Base-by-base conservation (phyloP, 2,113 vertebrate species). In the Nansenia antarctica region DNA sequence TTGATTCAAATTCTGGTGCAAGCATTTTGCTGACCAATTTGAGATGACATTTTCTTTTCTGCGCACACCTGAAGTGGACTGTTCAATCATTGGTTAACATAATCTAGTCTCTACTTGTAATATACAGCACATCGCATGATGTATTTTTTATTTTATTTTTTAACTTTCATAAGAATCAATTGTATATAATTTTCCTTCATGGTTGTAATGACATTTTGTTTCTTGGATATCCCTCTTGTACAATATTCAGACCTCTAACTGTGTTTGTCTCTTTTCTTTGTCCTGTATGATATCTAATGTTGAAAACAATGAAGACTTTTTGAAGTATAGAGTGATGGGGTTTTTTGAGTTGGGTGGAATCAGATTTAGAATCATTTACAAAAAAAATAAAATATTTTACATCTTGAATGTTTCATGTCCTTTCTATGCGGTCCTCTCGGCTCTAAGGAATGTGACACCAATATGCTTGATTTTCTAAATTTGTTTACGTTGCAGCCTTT, bases 341-440 rank as follows among this genome's bases (percentile, higher is more conserved):
- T 69, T 92, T 95, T 95, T 95, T 94, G 93, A 93, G 91, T 94
- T 95, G 97, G n/a, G 95, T 96, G 94, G 92, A 97, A 93, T 92
- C 94, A 96, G 94, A 97, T 97, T 98, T 98, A 96, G 95, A 94
- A 95, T 93, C 94, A 98, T 98, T 98, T 99, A 97, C 96, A 97
- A 95, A 96, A 96, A 98, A 97, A 97, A 96, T 96, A 97, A 93
- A 99, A 95, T 96, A 98, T 98, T 98, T 99, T 96, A 98, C 95
- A 95, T 86, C 86, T 83, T 88, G 72, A 80, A 47, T 68, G 30
- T 62, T 24, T 35, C 6, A 26, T 57, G 49, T 34, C 15, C 26
- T 49, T 42, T 18, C 30, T 27, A 8, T 22, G 11, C 12, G 3
- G 47, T 52, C 3, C 9, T 55, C 24, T 12, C 12, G 4, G 12